Conservation (phyloP, 2,113 vertebrate species). For the Bostrychus sinensis region DNA sequence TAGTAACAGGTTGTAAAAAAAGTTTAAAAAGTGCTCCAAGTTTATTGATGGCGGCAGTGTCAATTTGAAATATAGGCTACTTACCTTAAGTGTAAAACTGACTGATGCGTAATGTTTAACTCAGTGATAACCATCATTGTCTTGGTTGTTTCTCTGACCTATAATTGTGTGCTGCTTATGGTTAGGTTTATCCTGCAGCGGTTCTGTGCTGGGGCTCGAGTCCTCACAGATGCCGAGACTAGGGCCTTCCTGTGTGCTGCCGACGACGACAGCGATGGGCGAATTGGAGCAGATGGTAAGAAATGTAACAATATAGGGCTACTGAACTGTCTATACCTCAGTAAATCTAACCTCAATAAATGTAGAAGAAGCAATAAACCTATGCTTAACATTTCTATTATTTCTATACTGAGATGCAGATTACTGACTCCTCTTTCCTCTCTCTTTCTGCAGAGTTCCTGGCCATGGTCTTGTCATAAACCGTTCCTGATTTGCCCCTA, state of each 20-base stretch:
- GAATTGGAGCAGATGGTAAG: constrained; percentile 91
- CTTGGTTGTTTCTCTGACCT: background rate
- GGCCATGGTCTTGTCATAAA: constrained; percentile 90
- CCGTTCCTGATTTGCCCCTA: background rate
- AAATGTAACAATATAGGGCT: background rate
- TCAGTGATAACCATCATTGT: background rate
- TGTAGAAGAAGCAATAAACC: too few relatives aligned
- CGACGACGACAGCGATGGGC: constrained; percentile 91
- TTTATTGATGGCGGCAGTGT: background rate
- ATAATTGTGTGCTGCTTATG: constrained; percentile 3
- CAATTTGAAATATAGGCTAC: background rate
- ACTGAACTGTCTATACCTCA: too few relatives aligned
- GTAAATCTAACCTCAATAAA: too few relatives aligned
- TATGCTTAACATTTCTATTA: background rate
- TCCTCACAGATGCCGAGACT: constrained; percentile 88
- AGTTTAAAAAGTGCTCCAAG: background rate
- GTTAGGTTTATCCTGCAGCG: constrained; percentile 95
- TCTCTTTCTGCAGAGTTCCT: constrained; percentile 89
- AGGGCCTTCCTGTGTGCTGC: constrained; percentile 86
- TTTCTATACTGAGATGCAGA: background rate
- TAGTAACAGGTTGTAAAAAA: too few relatives aligned
- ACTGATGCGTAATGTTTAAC: background rate
- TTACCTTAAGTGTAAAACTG: background rate
- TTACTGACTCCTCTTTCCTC: background rate
- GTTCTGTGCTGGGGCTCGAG: constrained; percentile 87